A percentile compares a stretch with the other conserved stretches of the same genome.
phyloP scores from a whole-genome alignment of 2,113 vertebrate genomes.

The Axis porcinus region DNA sequence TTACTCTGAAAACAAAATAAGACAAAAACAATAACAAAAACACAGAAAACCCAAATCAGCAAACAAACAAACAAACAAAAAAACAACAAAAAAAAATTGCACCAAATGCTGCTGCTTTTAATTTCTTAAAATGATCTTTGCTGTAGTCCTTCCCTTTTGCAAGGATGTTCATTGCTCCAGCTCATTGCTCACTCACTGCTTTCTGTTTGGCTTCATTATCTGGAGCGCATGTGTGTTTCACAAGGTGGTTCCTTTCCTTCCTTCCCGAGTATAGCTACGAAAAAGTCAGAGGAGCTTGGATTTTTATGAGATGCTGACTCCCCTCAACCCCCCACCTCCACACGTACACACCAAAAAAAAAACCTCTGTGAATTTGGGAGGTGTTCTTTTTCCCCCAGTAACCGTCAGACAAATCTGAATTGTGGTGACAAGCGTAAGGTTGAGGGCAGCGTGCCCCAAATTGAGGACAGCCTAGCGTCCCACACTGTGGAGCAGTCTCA shows the following conservation, averaged over 20 bases:
- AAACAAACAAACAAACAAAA: not conserved
- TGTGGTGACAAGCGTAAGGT: not conserved
- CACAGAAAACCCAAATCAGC: not conserved
- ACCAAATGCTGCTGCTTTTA: not conserved
- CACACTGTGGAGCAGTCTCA: not conserved
- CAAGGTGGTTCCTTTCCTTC: not conserved
- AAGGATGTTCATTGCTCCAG: not conserved
- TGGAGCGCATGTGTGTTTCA: not conserved
- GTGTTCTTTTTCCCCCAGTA: not conserved
- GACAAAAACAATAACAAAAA: not conserved
- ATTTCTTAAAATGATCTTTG: not conserved
- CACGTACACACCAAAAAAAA: not conserved
- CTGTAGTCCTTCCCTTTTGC: not conserved
- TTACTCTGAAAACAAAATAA: not conserved
- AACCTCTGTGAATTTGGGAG: not conserved
- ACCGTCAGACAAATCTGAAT: not conserved
- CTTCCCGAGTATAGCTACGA: not conserved
- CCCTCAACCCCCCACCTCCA: not conserved
- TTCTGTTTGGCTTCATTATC: not conserved
- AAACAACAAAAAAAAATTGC: not conserved
- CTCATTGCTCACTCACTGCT: not conserved
- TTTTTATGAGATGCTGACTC: not conserved
- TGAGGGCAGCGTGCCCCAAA: no score
- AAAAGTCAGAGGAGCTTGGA: not conserved
- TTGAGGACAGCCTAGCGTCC: not conserved